These are phyloP conservation scores for Balaeniceps rex DNA, from an alignment of 2,113 vertebrate species.

Conservation along the genomic window DNA sequence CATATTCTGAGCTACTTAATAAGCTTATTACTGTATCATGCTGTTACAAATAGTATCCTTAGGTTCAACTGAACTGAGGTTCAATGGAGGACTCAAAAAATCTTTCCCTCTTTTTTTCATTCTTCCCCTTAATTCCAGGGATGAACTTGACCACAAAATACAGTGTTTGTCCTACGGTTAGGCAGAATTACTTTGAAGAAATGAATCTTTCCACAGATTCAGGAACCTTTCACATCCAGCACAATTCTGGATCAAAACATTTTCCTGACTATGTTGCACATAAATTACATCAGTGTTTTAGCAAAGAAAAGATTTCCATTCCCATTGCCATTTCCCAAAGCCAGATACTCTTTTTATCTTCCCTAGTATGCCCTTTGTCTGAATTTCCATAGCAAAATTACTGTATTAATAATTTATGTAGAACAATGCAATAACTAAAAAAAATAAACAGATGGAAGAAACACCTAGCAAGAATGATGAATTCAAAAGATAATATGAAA, in stretches of 20 bases:
- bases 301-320: not conserved
- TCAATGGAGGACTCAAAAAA: not conserved
- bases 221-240: not conserved
- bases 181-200: not conserved
- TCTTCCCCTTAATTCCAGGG: not conserved
- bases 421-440: not conserved
- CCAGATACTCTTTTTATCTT: not conserved
- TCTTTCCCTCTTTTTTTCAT: not conserved
- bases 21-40: not conserved
- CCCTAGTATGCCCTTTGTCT: not conserved
- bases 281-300: not conserved
- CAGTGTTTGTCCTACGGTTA: not conserved
- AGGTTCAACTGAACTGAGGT: not conserved
- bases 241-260: not conserved
- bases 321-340: not conserved
- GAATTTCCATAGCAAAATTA: not conserved
- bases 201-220: not conserved
- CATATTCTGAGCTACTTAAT: not conserved
- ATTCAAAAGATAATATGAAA: not conserved
- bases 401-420: not conserved
- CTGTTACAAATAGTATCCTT: not conserved
- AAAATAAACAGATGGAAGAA: not conserved
- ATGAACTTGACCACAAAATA: not conserved
- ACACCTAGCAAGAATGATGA: not conserved
- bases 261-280: not conserved